Percentiles rank a stretch among this genome's conserved stretches.
These are phyloP conservation scores for Eucidaris tribuloides DNA, from an alignment of 35 echinoderm and acorn worm species.

Conservation along the genomic window DNA sequence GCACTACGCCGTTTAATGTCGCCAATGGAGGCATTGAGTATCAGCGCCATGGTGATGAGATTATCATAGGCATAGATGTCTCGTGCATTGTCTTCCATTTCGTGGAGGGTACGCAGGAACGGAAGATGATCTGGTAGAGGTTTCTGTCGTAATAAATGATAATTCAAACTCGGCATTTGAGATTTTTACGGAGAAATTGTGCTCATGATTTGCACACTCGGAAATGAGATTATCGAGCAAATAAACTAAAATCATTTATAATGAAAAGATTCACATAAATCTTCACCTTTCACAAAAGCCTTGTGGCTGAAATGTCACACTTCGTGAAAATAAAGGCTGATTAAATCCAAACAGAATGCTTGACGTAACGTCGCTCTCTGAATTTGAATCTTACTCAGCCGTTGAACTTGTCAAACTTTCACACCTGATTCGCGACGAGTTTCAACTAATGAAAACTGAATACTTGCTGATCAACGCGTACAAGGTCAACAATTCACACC, in stretches of 20 bases:
- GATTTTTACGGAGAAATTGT: not conserved
- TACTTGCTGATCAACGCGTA: too few species aligned
- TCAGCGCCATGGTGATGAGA: slow-evolving; percentile 43
- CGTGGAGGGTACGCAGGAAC: not conserved
- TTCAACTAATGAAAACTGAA: too few species aligned
- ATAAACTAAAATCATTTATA: too few species aligned
- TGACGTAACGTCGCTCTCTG: too few species aligned
- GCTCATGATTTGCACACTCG: not conserved
- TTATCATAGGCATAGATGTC: slow-evolving; percentile 47
- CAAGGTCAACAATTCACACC: too few species aligned
- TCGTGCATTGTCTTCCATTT: slow-evolving; percentile 41
- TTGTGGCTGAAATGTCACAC: not conserved
- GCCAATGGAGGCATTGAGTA: slow-evolving; percentile 31
- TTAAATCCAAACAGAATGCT: too few species aligned
- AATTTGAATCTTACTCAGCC: too few species aligned
- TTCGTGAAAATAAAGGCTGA: not conserved
- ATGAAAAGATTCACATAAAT: not conserved
- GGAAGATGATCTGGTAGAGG: slow-evolving; percentile 14
- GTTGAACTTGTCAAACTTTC: too few species aligned
- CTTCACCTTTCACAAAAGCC: too few species aligned
- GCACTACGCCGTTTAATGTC: not conserved
- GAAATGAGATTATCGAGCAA: too few species aligned
- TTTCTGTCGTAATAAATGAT: slow-evolving; percentile 22
- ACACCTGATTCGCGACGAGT: too few species aligned
- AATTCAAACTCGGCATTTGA: not conserved